Evolutionary conservation across 2,888 invertebrate genomes (phyloP), one percentile per base, ranked within the genome.

Genomic region (Spisula subtruncata): DNA sequence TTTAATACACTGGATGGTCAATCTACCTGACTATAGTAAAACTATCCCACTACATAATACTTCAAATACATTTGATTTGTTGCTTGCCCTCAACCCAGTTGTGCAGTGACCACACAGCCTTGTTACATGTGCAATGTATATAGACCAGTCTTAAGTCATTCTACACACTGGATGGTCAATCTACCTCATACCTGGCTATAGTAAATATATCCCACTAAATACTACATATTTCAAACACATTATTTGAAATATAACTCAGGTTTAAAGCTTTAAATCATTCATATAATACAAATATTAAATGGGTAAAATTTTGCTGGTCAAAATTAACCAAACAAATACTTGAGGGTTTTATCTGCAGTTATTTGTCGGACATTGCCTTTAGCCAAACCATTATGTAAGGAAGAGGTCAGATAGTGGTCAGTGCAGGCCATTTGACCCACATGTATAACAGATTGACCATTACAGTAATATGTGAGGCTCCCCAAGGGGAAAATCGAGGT

Each of bases 371-470:
- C 51, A 80, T 35, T 85, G 85, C 80, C 85, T 80, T 32, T 75
- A 75, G 85, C n/a, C 80, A 25, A 71, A 29, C 41, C 25, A 56
- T 85, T 79, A 85, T 60, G 46, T 80, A 85, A 85, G 56, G 29
- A 6, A 85, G 84, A 85, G 92, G 91, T 92, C 91, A 92, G 54
- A 32, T 20, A 90, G 29, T 87, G 92, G 92, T 92, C 91, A 92
- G 86, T 86, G 83, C 81, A 92, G 92, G 91, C 90, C 92, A 90
- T 41, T 81, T 91, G 92, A 92, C 92, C 92, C 86, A 88, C 29
- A 41, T 84, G 84, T 75, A 84, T 84, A 48, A 84, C 84, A 84
- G 29, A 84, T 48, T 84, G 84, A 84, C 84, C 84, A 84, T 71
- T 71, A 35, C n/a, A 66, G 29, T 75, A 75, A 75, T 29, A 18